These are phyloP conservation scores for Drosophila nigritarsus DNA, from an alignment of 2,888 invertebrate genomes.

Conservation along the genomic window DNA sequence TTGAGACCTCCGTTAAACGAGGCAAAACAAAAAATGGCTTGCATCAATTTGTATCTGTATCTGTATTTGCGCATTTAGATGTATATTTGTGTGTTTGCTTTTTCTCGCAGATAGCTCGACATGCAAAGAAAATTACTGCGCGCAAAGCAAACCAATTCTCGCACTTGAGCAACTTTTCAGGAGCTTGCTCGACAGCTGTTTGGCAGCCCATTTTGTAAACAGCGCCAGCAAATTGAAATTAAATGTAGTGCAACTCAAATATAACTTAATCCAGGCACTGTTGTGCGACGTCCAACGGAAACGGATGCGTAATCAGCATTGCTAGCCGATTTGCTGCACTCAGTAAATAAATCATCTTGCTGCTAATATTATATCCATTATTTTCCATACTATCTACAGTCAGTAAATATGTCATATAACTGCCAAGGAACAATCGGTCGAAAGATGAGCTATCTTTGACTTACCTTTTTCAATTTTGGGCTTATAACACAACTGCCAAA, in stretches of 20 bases:
- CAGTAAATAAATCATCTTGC: neutral
- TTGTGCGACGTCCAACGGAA: slow-evolving; percentile 18
- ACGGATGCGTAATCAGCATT: slow-evolving; percentile 26
- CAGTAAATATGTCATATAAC: neutral
- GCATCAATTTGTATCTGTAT: slow-evolving; percentile 34
- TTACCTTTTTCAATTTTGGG: neutral
- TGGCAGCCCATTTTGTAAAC: slow-evolving; percentile 9
- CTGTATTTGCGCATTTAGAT: slow-evolving; percentile 10
- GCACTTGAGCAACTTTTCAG: slow-evolving; percentile 41
- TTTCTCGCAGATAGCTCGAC: slow-evolving; percentile 50
- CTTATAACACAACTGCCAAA: neutral
- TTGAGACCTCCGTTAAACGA: slow-evolving; percentile 61
- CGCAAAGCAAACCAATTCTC: slow-evolving; percentile 65
- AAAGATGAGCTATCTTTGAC: neutral
- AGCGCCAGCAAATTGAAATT: slow-evolving; percentile 63
- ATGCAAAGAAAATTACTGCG: slow-evolving; percentile 59
- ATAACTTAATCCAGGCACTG: slow-evolving; percentile 54
- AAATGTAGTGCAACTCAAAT: slow-evolving; percentile 67
- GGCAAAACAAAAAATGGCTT: slow-evolving; percentile 48
- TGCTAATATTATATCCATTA: neutral
- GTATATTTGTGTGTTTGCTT: slow-evolving; percentile 10
- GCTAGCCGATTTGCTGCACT: neutral
- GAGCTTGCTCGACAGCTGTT: slow-evolving; percentile 18
- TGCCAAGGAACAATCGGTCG: neutral
- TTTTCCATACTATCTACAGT: neutral